Percentiles rank a stretch among this genome's conserved stretches.
Conservation (phyloP, 2,113 vertebrate species). For the Tichodroma muraria region DNA sequence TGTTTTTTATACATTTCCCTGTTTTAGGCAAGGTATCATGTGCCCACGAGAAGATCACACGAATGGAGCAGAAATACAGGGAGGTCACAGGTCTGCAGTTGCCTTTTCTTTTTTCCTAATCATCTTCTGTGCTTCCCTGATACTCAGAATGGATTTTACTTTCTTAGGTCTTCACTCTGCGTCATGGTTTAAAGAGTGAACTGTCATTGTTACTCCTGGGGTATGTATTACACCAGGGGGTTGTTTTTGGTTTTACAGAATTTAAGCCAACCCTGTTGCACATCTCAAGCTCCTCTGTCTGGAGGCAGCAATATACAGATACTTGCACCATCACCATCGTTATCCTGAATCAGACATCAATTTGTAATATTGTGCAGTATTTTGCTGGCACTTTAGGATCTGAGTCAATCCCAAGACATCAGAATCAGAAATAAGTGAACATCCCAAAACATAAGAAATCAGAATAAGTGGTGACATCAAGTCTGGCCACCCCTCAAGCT, state of each 20-base stretch:
- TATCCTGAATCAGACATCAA: not conserved
- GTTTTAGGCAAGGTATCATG: not conserved
- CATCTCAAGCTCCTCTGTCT: not conserved
- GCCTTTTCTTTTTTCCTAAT: not conserved
- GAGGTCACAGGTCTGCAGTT: not conserved
- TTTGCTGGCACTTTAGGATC: not conserved
- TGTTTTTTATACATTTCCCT: not conserved
- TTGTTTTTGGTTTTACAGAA: not conserved
- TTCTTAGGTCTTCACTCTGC: not conserved
- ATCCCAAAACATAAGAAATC: not conserved
- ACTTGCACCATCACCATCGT: not conserved
- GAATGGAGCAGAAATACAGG: not conserved
- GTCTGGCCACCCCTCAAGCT: not conserved
- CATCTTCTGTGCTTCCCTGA: not conserved
- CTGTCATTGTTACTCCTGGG: not conserved
- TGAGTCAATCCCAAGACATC: not conserved
- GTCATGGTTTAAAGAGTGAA: not conserved
- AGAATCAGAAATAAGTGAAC: not conserved
- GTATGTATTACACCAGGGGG: not conserved
- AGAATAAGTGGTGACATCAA: not conserved
- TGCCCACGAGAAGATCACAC: fast-evolving
- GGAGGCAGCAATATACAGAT: not conserved
- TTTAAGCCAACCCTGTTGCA: not conserved
- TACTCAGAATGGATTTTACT: not conserved
- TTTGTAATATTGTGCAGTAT: not conserved